Conservation (phyloP, 2,797 vertebrate genomes). For the Lepus oiostolus region DNA sequence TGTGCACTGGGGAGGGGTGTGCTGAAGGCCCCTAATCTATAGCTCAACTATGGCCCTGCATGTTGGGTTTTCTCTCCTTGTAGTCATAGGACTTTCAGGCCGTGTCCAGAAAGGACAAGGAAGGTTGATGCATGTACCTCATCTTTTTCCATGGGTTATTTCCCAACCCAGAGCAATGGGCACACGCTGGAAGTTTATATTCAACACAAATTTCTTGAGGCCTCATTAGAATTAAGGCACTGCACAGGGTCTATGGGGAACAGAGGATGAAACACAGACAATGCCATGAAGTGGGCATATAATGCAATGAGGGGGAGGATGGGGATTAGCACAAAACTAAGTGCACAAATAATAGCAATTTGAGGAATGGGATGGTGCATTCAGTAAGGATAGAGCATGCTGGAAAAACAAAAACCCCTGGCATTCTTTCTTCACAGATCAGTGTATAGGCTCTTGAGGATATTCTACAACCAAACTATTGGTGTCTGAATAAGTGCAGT, state of each 20-base stretch:
- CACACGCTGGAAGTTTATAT: background rate
- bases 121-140: too few species aligned
- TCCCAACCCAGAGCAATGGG: background rate
- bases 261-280: background rate
- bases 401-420: background rate
- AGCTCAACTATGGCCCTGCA: background rate
- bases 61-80: background rate
- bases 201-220: background rate
- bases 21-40: too few species aligned
- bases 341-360: background rate
- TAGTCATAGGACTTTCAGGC: background rate
- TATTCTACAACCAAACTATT: background rate
- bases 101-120: background rate
- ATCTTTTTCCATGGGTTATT: background rate
- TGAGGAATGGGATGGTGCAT: background rate
- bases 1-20: accelerated
- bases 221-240: background rate
- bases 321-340: background rate
- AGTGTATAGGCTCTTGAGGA: background rate
- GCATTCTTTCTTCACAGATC: background rate
- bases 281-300: background rate
- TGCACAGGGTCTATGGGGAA: accelerated
- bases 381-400: background rate
- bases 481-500: background rate
- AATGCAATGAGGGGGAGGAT: too few species aligned